phyloP scores from a whole-genome alignment of 2,113 vertebrate genomes.

The Oncorhynchus clarkii region DNA sequence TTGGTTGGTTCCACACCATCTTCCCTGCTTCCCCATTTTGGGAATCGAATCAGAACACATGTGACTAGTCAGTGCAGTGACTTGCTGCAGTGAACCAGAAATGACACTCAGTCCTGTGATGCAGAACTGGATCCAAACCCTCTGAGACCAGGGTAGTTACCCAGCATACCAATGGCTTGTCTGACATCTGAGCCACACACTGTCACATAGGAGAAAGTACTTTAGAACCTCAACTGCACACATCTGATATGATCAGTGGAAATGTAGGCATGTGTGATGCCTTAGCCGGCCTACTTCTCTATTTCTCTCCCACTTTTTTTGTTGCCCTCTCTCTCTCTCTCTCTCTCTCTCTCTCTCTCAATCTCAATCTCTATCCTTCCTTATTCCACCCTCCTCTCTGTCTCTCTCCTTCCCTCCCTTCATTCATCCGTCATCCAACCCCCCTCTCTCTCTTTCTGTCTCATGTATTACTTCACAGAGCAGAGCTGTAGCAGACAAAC shows the following conservation, averaged over 20 bases:
- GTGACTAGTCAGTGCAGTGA: background rate
- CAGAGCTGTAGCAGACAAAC: background rate
- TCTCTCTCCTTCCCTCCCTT: background rate
- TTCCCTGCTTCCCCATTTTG: background rate
- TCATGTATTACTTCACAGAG: constrained; percentile 6
- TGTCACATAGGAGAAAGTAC: background rate
- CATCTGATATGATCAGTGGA: background rate
- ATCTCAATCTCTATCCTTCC: too few relatives aligned
- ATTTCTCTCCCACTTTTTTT: background rate
- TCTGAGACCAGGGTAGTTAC: background rate
- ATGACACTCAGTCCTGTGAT: constrained; percentile 8
- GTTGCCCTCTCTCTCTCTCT: background rate
- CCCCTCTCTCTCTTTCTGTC: background rate
- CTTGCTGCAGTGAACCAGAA: background rate
- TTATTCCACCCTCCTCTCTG: too few relatives aligned
- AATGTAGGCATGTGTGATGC: background rate
- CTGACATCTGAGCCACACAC: background rate
- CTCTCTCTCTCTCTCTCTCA: background rate
- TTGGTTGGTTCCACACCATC: background rate
- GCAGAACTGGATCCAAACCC: constrained; percentile 1
- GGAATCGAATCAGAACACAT: background rate
- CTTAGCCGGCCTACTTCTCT: background rate
- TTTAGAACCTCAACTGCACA: background rate
- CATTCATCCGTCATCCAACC: background rate
- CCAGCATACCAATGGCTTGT: background rate